phyloP scores from a whole-genome alignment of 2,797 vertebrate genomes.

The Aphelocoma californica region DNA sequence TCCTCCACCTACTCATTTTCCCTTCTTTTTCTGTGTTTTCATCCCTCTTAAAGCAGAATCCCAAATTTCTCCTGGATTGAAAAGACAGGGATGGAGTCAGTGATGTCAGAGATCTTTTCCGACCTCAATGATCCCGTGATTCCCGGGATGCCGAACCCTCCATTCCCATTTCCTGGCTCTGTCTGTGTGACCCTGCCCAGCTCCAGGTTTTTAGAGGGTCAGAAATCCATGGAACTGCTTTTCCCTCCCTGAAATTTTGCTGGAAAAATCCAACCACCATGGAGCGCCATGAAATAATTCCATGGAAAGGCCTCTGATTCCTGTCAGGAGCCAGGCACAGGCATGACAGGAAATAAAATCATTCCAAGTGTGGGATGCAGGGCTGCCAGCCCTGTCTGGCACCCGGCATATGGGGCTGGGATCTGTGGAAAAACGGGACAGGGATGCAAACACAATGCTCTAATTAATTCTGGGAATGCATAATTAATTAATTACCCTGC shows the following conservation, averaged over 20 bases:
- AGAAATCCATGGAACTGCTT: neutral
- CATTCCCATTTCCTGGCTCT: neutral
- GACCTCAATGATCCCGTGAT: no score
- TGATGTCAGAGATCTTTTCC: neutral
- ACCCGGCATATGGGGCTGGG: conserved; percentile 28
- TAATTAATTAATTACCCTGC: conserved; percentile 6
- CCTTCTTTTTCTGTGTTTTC: neutral
- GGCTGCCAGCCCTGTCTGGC: conserved; percentile 14
- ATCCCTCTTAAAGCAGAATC: neutral
- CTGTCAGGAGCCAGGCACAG: neutral
- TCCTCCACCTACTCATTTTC: neutral
- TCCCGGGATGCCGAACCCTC: neutral
- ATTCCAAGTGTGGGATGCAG: neutral
- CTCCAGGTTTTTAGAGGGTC: neutral
- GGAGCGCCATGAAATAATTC: neutral
- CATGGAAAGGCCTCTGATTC: neutral
- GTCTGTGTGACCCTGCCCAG: neutral
- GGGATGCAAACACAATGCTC: neutral
- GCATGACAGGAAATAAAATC: neutral
- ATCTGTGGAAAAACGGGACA: neutral
- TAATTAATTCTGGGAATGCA: neutral
- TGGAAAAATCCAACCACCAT: neutral
- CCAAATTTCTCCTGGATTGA: neutral
- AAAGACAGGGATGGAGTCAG: neutral
- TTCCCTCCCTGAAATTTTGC: neutral